Evolutionary conservation across 2,888 invertebrate species (phyloP).

Genomic region (Gymnosoma rotundatum): DNA sequence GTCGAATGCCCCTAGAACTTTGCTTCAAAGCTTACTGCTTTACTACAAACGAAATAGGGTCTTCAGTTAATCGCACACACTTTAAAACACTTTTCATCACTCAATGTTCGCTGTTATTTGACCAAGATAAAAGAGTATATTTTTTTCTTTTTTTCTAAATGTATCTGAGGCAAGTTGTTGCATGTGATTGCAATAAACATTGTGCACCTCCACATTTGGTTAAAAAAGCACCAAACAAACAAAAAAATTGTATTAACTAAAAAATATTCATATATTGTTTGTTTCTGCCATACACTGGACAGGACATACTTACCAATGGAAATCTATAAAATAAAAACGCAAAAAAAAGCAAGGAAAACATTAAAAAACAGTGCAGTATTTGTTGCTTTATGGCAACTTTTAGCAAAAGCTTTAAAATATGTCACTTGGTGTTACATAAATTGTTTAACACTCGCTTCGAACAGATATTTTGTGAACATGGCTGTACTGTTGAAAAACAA

Average conservation of each 20-base stretch:
- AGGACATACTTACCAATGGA: constrained; percentile 55
- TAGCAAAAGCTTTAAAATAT: constrained; percentile 72
- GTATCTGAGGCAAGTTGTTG: constrained; percentile 64
- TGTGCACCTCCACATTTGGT: constrained; percentile 70
- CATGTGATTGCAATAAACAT: constrained; percentile 68
- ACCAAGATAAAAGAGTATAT: constrained; percentile 54
- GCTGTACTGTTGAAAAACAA: constrained; percentile 6
- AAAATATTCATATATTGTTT: constrained; percentile 59
- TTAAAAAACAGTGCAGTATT: constrained; percentile 57
- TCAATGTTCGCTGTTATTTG: constrained; percentile 44
- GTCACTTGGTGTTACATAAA: constrained; percentile 74
- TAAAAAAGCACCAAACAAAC: constrained; percentile 23
- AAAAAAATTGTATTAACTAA: constrained; percentile 37
- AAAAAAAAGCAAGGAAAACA: constrained; percentile 3
- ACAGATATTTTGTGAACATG: constrained; percentile 59
- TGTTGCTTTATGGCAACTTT: constrained; percentile 68
- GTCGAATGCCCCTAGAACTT: no score
- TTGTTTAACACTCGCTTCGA: constrained; percentile 69
- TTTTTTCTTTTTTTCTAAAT: constrained; percentile 22
- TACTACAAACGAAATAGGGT: background rate
- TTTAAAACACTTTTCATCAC: background rate
- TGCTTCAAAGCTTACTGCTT: no score
- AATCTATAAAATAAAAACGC: background rate
- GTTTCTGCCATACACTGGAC: constrained; percentile 48
- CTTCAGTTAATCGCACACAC: background rate